phyloP scores from a whole-genome alignment of 2,888 invertebrate species.

The Ophion slaviceki region DNA sequence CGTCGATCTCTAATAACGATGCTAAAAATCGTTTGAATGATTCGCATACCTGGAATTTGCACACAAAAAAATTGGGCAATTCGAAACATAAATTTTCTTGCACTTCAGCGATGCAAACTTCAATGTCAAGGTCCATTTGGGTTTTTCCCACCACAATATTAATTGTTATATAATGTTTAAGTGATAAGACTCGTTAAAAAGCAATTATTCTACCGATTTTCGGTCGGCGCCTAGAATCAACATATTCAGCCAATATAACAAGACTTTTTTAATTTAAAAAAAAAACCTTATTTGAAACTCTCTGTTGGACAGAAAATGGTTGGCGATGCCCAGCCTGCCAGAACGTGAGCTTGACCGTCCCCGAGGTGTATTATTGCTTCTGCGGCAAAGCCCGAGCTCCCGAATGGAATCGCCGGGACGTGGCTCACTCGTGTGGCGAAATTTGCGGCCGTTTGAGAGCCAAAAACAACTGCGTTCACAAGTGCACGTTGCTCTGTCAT shows the following conservation, averaged over 20 bases:
- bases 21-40: background rate
- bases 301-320: conserved; percentile 86
- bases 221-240: background rate
- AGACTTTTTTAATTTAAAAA: background rate
- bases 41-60: background rate
- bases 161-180: background rate
- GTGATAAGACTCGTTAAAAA: background rate
- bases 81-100: background rate
- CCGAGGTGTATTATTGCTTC: conserved; percentile 94
- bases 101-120: background rate
- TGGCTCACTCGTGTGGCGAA: conserved; percentile 97
- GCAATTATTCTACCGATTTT: background rate
- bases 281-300: background rate
- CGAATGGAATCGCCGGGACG: conserved; percentile 89
- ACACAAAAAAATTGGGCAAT: background rate
- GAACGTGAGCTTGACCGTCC: conserved; percentile 89
- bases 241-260: background rate
- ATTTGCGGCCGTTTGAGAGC: conserved; percentile 89
- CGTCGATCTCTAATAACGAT: background rate
- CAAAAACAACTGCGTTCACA: conserved; percentile 79
- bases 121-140: background rate
- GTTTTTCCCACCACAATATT: background rate
- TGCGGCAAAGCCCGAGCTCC: conserved; percentile 93
- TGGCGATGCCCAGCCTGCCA: conserved; percentile 99
- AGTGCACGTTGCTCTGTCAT: conserved; percentile 87